Evolutionary conservation across 2,888 invertebrate genomes (phyloP).

Genomic region (Acholoe squamosa): DNA sequence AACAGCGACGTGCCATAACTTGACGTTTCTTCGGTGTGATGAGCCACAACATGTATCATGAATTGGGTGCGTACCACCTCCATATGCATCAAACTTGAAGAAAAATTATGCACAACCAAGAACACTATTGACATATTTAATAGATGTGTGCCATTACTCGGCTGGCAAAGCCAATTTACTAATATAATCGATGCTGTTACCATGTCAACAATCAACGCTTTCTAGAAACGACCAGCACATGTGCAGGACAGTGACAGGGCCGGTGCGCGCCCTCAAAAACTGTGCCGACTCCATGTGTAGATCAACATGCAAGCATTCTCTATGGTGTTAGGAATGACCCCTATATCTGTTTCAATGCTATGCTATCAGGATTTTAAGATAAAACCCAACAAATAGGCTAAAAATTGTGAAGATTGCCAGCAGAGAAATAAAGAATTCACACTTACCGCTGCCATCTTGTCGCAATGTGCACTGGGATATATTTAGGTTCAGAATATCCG

Average conservation of each 20-base stretch:
- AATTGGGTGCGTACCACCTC: no score
- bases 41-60: no score
- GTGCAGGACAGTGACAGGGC: background rate
- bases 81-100: no score
- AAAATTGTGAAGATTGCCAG: background rate
- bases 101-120: no score
- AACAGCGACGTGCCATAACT: no score
- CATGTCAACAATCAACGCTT: constrained; percentile 53
- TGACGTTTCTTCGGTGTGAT: no score
- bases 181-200: constrained; percentile 20
- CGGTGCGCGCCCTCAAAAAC: background rate
- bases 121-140: no score
- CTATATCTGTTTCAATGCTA: background rate
- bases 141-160: no score
- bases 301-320: background rate
- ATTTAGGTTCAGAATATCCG: background rate
- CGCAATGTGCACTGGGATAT: constrained; percentile 23
- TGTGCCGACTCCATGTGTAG: background rate
- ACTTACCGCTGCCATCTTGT: constrained; percentile 53
- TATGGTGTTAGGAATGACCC: no score
- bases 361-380: background rate
- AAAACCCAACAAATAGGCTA: background rate
- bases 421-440: background rate
- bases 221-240: constrained; percentile 33
- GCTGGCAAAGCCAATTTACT: background rate